phyloP scores from a whole-genome alignment of 2,888 invertebrate genomes.

The Eudasyphora cyanicolor region DNA sequence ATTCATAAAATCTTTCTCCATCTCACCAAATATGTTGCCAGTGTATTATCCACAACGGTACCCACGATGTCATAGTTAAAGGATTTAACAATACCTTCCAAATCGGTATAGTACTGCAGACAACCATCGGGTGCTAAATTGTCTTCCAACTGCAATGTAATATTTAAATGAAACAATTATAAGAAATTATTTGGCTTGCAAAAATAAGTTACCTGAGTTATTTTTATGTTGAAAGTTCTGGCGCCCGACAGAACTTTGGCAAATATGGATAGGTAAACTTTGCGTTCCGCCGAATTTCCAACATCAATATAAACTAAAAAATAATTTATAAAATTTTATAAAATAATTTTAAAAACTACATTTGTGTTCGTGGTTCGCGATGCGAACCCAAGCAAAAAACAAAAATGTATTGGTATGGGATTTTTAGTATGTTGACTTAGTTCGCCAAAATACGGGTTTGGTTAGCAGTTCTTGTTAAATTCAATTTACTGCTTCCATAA shows the following conservation, averaged over 20 bases:
- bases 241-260: constrained; percentile 81
- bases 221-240: constrained; percentile 84
- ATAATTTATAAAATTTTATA: too few species aligned
- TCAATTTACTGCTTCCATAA: too few species aligned
- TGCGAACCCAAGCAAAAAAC: too few species aligned
- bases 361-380: too few species aligned
- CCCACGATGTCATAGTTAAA: constrained; percentile 86
- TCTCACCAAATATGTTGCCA: constrained; percentile 84
- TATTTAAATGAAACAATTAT: background rate
- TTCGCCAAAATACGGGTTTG: too few species aligned
- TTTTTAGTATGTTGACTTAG: too few species aligned
- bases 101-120: constrained; percentile 84
- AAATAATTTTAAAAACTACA: too few species aligned
- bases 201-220: constrained; percentile 81
- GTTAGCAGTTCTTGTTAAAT: too few species aligned
- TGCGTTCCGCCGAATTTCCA: constrained; percentile 82
- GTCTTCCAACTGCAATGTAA: constrained; percentile 75
- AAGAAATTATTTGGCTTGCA: background rate
- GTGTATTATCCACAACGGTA: constrained; percentile 81
- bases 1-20: too few species aligned
- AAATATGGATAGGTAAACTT: constrained; percentile 85
- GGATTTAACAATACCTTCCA: constrained; percentile 84
- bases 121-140: constrained; percentile 83
- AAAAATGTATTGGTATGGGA: too few species aligned
- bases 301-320: constrained; percentile 87